Percentiles rank a stretch among this genome's conserved stretches.
Evolutionary conservation across 2,113 vertebrate genomes (phyloP).

Genomic region (Monarcha castaneiventris): DNA sequence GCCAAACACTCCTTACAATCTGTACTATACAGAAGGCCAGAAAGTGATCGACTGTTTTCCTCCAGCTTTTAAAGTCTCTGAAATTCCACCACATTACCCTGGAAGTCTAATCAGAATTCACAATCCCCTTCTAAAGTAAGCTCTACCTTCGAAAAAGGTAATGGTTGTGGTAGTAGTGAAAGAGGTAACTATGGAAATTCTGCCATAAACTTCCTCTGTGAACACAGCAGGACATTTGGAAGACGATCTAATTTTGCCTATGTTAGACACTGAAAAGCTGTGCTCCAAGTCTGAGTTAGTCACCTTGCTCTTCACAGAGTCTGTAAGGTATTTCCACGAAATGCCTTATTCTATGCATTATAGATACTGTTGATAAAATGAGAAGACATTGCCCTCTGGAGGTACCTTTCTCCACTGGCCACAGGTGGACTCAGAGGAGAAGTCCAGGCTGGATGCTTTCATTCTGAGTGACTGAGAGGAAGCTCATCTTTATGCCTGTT

Average conservation of each 20-base stretch:
- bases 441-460: neutral
- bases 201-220: neutral
- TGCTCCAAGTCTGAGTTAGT: neutral
- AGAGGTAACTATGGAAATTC: neutral
- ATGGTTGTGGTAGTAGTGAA: neutral
- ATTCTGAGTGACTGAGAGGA: neutral
- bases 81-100: neutral
- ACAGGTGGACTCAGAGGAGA: neutral
- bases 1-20: neutral
- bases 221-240: neutral
- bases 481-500: neutral
- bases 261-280: neutral
- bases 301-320: neutral
- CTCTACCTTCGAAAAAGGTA: neutral
- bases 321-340: neutral
- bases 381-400: constrained; percentile 54
- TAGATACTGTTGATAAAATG: neutral
- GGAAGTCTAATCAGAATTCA: neutral
- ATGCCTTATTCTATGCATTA: neutral
- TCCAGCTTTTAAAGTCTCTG: neutral
- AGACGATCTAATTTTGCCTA: neutral
- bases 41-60: neutral
- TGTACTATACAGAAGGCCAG: neutral
- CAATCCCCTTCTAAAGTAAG: neutral
- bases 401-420: neutral